A percentile compares a stretch with the other conserved stretches of the same genome.
Evolutionary conservation across 1,140 invertebrate species (phyloP).

Genomic region (Trissolcus basalis): DNA sequence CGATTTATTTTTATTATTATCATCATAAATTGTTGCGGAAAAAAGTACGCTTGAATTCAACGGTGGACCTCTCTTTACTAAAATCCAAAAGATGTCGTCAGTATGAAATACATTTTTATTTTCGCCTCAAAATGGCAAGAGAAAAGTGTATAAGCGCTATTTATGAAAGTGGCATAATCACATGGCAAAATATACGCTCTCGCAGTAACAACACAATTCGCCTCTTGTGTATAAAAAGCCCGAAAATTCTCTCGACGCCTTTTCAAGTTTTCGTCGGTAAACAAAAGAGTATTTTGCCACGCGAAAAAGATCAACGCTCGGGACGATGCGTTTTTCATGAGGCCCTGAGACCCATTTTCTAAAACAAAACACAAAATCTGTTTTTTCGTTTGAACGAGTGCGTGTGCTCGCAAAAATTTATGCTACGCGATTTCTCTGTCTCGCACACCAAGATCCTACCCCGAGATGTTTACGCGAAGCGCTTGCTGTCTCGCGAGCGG

Average conservation of each 20-base stretch:
- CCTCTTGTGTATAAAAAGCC: not conserved
- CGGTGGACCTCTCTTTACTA: too few relatives aligned
- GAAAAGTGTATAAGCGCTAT: not conserved
- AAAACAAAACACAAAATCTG: conserved; percentile 25
- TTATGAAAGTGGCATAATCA: conserved; percentile 6
- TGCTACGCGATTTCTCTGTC: conserved; percentile 35
- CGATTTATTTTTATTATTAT: too few relatives aligned
- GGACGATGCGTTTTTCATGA: conserved; percentile 17
- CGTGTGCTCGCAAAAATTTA: conserved; percentile 25
- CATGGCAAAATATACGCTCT: conserved; percentile 4
- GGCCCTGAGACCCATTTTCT: conserved; percentile 20
- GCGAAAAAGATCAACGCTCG: conserved; percentile 23
- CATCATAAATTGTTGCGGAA: too few relatives aligned
- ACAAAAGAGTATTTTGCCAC: conserved; percentile 16
- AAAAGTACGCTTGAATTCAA: too few relatives aligned
- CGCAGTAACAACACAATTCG: conserved; percentile 6
- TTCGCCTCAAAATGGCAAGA: too few relatives aligned
- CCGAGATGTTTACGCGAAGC: conserved; percentile 43
- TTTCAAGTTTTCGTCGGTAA: too few relatives aligned
- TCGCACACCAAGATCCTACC: not conserved
- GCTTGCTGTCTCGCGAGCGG: conserved; percentile 25
- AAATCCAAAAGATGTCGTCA: too few relatives aligned
- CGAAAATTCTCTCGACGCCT: not conserved
- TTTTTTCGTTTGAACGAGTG: conserved; percentile 36
- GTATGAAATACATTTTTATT: too few relatives aligned